Percentiles rank a stretch among this genome's conserved stretches.
Evolutionary conservation across 2,797 vertebrate species (phyloP).

Genomic region (Gouania willdenowi): DNA sequence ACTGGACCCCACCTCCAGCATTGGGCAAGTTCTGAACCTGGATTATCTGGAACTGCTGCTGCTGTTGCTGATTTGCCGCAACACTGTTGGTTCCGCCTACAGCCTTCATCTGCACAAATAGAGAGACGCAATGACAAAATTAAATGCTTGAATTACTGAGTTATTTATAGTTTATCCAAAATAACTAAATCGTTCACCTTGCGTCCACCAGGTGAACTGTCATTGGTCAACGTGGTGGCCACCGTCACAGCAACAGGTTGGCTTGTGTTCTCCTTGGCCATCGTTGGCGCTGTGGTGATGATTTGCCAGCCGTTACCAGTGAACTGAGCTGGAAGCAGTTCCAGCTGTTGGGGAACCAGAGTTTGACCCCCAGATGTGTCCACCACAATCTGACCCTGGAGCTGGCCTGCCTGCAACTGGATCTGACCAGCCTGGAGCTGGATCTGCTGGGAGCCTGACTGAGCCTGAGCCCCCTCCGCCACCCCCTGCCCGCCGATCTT

Average conservation of each 20-base stretch:
- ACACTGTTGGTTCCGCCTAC: constrained; percentile 64
- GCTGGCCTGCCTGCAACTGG: constrained; percentile 64
- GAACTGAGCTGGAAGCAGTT: constrained; percentile 94
- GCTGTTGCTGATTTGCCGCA: constrained; percentile 67
- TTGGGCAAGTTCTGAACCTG: constrained; percentile 89
- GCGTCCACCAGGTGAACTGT: constrained; percentile 70
- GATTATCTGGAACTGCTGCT: constrained; percentile 90
- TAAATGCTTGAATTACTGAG: not conserved
- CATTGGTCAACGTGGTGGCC: constrained; percentile 80
- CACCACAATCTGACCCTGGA: constrained; percentile 87
- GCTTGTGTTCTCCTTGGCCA: constrained; percentile 86
- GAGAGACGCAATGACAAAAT: constrained; percentile 2
- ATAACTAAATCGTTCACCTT: constrained; percentile 74
- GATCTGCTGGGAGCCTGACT: constrained; percentile 78
- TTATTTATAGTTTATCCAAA: not conserved
- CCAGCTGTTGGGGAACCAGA: constrained; percentile 91
- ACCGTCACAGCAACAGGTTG: constrained; percentile 80
- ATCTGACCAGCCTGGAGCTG: constrained; percentile 81
- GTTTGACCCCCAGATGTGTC: constrained; percentile 91
- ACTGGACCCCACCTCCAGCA: constrained; percentile 87
- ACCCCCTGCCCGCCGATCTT: constrained; percentile 94
- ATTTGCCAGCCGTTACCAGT: constrained; percentile 97
- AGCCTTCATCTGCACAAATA: constrained; percentile 71
- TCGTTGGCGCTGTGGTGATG: constrained; percentile 84
- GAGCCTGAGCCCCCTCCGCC: constrained; percentile 67